Evolutionary conservation across 2,797 vertebrate genomes (phyloP), one percentile per base, ranked within the genome.

Genomic region (Clarias laeviceps): DNA sequence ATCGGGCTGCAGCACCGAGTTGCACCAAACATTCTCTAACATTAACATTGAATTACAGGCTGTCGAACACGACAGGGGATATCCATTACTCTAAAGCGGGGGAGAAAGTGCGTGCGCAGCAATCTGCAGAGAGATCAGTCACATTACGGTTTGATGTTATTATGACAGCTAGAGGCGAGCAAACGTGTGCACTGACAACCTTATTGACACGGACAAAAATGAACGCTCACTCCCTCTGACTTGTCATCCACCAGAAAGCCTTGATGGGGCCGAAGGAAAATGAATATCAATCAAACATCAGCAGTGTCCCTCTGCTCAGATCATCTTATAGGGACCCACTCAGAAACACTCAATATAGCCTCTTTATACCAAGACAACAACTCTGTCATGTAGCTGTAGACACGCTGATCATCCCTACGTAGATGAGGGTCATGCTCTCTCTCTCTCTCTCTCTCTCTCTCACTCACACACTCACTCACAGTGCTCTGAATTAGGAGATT

Each of bases 121-220:
- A 88, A 72, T 86, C 88, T 88, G 82, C 80, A 65, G 86, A 78
- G 82, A 72, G 80, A 87, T 66, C n/a, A 34, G 84, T 87, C 82
- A 86, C 86, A 86, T 90, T 88, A 85, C 40, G 57, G 70, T 83
- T 85, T 83, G 87, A 88, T 88, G 86, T 86, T 87, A 87, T 88
- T 83, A 87, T 87, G 86, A 88, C 84, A 88, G 89, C 86, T 82
- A 32, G 70, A 87, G 89, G 84, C 82, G 88, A 85, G 85, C 65
- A 68, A 88, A 85, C 83, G 83, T 85, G 88, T 85, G 32, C 50
- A 72, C 84, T 72, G 87, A 88, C 84, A 87, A 29, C 15, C 56
- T 87, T 87, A 88, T 82, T 65, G 86, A 86, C 89, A 84, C 72
- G 86, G 73, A 87, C 65, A 85, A 86, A 54, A 86, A 87, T 69